Base-by-base conservation (phyloP, 2,888 invertebrate genomes). In the Chirona hameri region DNA sequence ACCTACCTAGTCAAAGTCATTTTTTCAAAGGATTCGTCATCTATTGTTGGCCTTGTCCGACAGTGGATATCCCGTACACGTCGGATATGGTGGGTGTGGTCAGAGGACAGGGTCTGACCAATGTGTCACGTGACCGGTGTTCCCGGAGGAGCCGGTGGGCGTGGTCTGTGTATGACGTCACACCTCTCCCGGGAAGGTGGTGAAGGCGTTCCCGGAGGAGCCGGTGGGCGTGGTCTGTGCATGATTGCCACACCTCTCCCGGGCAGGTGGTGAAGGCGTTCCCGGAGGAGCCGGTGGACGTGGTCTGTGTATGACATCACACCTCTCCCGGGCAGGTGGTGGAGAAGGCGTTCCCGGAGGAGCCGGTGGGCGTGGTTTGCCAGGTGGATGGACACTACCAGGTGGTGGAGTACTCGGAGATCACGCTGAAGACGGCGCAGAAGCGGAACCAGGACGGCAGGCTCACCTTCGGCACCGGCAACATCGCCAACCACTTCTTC, bases 401-500 rank as follows among this genome's bases (percentile, higher is more conserved):
- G 83, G 90, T 91, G 0, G 98, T 99, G 0, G 99, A 99, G 87
- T 99, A 99, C 88, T 98, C 97, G 81, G 99, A 99, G 88, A 93
- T 99, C 82, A 94, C 96, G 0, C 91, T 93, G 65, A 92, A 94
- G 86, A 95, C 97, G 0, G 94, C 98, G 0, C 93, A 95, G 88
- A 91, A 93, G 86, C 89, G 92, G 82, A 93, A 95, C 84, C 84
- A 87, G 3, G 93, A 95, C 85, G 97, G 97, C 0, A 90, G 93
- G 82, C 90, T 99, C 0, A 92, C 94, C 0, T 99, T 97, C 88
- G 95, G 93, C 83, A 96, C 98, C 1, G 99, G 98, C 1, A 99
- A 96, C 87, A 99, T 99, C 85, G 99, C 99, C 88, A 99, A 99
- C 88, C 99, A 99, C 87, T 98, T 96, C 87, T 99, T 99, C 89